These are phyloP conservation scores for Eristalis tenax DNA, from an alignment of 2,888 invertebrate genomes.

Conservation along the genomic window DNA sequence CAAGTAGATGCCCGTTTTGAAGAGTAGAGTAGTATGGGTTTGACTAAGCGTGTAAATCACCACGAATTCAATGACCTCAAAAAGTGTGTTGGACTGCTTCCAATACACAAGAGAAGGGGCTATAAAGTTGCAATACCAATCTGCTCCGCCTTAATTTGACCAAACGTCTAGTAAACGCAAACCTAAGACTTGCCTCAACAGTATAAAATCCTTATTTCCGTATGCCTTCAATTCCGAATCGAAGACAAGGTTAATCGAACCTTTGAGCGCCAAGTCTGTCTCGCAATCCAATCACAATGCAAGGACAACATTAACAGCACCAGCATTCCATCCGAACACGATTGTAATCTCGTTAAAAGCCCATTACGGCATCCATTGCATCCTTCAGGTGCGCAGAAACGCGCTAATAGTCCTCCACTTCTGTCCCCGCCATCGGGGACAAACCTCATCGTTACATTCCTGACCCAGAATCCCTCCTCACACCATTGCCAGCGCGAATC, in stretches of 20 bases:
- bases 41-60: no score
- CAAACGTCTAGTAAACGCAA: neutral
- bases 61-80: no score
- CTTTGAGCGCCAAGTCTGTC: neutral
- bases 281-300: neutral
- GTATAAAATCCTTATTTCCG: neutral
- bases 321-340: neutral
- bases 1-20: no score
- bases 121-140: no score
- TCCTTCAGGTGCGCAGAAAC: conserved; percentile 17
- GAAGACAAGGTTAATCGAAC: neutral
- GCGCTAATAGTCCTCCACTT: conserved; percentile 21
- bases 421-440: neutral
- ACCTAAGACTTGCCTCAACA: neutral
- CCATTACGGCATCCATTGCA: neutral
- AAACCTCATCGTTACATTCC: conserved; percentile 44
- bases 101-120: no score
- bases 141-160: no score
- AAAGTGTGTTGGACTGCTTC: no score
- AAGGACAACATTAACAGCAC: neutral
- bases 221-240: neutral
- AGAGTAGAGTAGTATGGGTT: no score
- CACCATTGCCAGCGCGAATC: conserved; percentile 35
- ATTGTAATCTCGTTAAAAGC: neutral
- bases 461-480: conserved; percentile 52